Evolutionary conservation across 2,888 invertebrate genomes (phyloP).

Genomic region (Plebejus argus): DNA sequence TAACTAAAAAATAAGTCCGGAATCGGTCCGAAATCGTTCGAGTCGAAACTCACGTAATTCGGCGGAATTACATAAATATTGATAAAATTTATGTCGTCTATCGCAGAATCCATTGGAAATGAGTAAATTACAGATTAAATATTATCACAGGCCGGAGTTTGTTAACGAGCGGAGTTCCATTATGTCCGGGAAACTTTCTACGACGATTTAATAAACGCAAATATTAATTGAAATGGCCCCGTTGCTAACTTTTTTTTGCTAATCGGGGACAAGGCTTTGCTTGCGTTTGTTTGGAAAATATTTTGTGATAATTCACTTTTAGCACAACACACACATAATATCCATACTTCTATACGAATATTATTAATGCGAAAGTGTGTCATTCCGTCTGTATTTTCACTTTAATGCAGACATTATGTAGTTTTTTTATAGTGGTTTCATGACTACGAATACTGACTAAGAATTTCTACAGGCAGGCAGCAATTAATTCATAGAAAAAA

Average conservation of each 20-base stretch:
- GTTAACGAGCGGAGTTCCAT: constrained; percentile 25
- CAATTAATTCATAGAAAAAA: too few relatives aligned
- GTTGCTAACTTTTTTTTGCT: constrained; percentile 1
- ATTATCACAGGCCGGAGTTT: constrained; percentile 26
- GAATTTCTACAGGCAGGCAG: too few relatives aligned
- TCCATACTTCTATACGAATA: too few relatives aligned
- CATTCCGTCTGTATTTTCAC: too few relatives aligned
- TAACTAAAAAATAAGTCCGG: too few relatives aligned
- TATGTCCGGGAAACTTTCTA: constrained; percentile 14
- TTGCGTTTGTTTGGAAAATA: neutral
- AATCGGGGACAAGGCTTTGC: neutral
- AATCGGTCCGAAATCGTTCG: neutral
- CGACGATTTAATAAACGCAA: constrained; percentile 20
- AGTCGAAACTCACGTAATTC: constrained; percentile 8
- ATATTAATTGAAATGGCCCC: constrained; percentile 23
- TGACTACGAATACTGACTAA: too few relatives aligned
- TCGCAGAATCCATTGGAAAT: constrained; percentile 26
- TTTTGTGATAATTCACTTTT: neutral
- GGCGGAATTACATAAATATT: neutral
- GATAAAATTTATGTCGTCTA: constrained; percentile 21
- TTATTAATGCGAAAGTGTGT: too few relatives aligned
- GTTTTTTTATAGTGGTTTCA: too few relatives aligned
- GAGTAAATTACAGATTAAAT: constrained; percentile 30
- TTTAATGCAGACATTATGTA: too few relatives aligned
- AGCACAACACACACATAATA: too few relatives aligned